These are phyloP conservation scores for Aricia agestis DNA, from an alignment of 1,140 invertebrate species.

Conservation along the genomic window DNA sequence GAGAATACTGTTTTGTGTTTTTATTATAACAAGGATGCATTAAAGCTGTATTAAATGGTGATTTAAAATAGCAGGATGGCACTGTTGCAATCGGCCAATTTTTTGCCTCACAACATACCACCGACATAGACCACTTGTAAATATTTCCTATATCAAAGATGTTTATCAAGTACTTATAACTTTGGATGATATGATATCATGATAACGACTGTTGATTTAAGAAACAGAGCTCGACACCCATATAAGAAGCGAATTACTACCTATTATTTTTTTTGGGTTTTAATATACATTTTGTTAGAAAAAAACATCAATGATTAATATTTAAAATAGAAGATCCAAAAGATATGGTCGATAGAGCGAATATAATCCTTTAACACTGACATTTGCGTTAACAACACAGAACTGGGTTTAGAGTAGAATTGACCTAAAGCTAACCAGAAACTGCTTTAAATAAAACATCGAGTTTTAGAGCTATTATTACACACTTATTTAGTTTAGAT, in stretches of 20 bases:
- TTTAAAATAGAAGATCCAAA: slow-evolving; percentile 8
- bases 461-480: not conserved
- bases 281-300: not conserved
- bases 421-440: not conserved
- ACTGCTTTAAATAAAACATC: not conserved
- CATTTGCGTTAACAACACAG: not conserved
- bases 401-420: not conserved
- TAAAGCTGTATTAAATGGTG: too few relatives aligned
- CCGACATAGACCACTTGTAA: not conserved
- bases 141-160: not conserved
- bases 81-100: not conserved
- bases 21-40: too few relatives aligned
- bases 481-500: not conserved
- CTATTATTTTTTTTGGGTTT: not conserved
- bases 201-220: not conserved
- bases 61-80: not conserved
- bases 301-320: slow-evolving; percentile 11
- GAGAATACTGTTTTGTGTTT: too few relatives aligned
- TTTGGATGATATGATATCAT: slow-evolving; percentile 24
- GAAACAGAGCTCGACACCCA: not conserved
- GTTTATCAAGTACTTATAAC: not conserved
- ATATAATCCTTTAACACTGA: not conserved
- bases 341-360: not conserved
- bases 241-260: slow-evolving; percentile 5
- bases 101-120: not conserved